Base-by-base conservation (phyloP, 2,113 vertebrate genomes). In the Lepisosteus osseus region DNA sequence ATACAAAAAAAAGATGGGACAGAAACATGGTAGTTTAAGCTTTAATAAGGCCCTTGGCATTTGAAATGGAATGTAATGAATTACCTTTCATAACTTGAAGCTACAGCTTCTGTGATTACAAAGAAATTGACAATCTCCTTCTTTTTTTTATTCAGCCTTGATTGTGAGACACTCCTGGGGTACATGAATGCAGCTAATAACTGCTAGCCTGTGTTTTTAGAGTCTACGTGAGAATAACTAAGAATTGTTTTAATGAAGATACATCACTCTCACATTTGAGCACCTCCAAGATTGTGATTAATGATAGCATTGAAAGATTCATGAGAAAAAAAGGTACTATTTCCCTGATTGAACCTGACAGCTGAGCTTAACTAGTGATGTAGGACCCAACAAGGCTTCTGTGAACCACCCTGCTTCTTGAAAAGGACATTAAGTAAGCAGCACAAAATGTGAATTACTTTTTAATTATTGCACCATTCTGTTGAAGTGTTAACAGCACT, bases 221-320 rank as follows among this genome's bases (percentile, higher is more conserved):
- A 12, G 56, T 14, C 56, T n/a, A n/a, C 56, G 1, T 12, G 3
- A 6, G 7, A 29, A 14, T 6, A 59, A 59, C 56, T 14, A 45
- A 43, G 42, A 43, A 45, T 45, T 45, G 14, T 70, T 74, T 77
- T 74, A 72, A 51, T 73, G 67, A 72, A 70, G 56, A 45, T 57
- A 12, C 67, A 74, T 67, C 61, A 77, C 71, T 63, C 43, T 0
- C 3, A 81, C 77, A 83, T 83, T 75, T 79, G 62, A 85, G 76
- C 73, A 71, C 80, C 81, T 76, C 3, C 51, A 72, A 79, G 82
- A 79, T 80, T 84, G 82, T 89, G 85, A 91, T 89, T 87, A 90
- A 91, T 86, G 82, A 82, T 66, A 76, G 78, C 71, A 61, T 78
- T 86, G 82, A 86, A 85, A 84, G 79, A 82, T 85, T 72, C 40